These are phyloP conservation scores for Amitus sp. DNA, from an alignment of 2,888 invertebrate genomes.

Conservation along the genomic window DNA sequence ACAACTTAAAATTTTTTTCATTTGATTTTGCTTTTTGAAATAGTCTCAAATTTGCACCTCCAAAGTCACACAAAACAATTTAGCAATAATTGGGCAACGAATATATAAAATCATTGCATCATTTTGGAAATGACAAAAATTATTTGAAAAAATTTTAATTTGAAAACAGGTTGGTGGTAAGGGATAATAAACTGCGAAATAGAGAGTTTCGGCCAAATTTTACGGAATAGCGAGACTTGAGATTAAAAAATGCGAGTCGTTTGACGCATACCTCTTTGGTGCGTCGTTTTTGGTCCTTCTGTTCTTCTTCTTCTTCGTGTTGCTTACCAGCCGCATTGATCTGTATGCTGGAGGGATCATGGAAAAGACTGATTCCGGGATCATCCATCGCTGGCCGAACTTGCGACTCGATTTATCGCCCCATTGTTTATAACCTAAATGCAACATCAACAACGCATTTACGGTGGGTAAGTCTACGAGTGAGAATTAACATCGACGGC, in stretches of 20 bases:
- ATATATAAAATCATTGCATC: not conserved
- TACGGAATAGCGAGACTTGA: slow-evolving; percentile 5
- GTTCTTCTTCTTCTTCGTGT: slow-evolving; percentile 74
- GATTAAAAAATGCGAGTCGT: not conserved
- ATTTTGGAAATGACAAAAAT: too few species aligned
- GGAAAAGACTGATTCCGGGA: slow-evolving; percentile 77
- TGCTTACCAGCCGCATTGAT: slow-evolving; percentile 72
- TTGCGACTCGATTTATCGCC: slow-evolving; percentile 44
- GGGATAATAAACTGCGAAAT: too few species aligned
- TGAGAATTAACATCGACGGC: slow-evolving; percentile 20
- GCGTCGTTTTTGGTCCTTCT: slow-evolving; percentile 75
- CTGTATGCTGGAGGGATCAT: slow-evolving; percentile 74
- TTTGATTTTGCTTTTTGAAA: too few species aligned
- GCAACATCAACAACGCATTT: slow-evolving; percentile 49
- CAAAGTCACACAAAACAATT: too few species aligned
- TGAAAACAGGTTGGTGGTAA: too few species aligned
- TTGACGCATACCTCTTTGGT: slow-evolving; percentile 74
- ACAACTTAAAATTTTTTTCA: too few species aligned
- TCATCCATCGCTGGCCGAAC: slow-evolving; percentile 60
- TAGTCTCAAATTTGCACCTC: too few species aligned
- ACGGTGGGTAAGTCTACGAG: slow-evolving; percentile 28
- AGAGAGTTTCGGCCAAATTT: too few species aligned
- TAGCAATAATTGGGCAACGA: too few species aligned
- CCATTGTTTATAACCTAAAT: slow-evolving; percentile 62
- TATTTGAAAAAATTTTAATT: too few species aligned